Percentiles rank a stretch among this genome's conserved stretches.
Conservation (phyloP, 2,113 vertebrate genomes). For the Podocnemis expansa region DNA sequence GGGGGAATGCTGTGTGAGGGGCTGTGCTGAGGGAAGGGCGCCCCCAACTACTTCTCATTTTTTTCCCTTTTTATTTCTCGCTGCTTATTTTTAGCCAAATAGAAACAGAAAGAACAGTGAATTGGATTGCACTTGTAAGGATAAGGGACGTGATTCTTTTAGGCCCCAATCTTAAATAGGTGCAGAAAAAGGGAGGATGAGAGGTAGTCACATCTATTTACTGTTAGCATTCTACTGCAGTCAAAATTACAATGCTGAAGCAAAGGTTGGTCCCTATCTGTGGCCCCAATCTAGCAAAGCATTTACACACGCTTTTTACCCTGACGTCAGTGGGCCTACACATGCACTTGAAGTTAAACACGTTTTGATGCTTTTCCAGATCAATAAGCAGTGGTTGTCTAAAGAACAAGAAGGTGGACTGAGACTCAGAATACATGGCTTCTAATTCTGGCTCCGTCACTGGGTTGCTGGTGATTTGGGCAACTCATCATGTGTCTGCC, state of each 20-base stretch:
- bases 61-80: background rate
- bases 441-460: background rate
- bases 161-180: background rate
- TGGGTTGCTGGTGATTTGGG: background rate
- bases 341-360: background rate
- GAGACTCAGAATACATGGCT: background rate
- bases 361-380: background rate
- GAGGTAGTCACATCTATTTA: background rate
- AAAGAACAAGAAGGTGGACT: background rate
- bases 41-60: background rate
- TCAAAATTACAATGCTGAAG: background rate
- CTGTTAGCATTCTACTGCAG: background rate
- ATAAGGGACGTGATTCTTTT: background rate
- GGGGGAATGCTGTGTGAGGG: background rate
- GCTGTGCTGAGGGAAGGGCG: background rate
- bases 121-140: background rate
- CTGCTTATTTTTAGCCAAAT: background rate
- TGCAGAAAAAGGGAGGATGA: background rate
- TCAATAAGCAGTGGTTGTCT: fast-evolving
- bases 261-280: background rate
- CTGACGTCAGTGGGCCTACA: background rate
- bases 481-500: background rate
- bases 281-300: background rate
- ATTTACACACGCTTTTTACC: background rate
- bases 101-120: background rate